Base-by-base conservation (phyloP, 2,888 invertebrate species). In the Oasisia sp. region DNA sequence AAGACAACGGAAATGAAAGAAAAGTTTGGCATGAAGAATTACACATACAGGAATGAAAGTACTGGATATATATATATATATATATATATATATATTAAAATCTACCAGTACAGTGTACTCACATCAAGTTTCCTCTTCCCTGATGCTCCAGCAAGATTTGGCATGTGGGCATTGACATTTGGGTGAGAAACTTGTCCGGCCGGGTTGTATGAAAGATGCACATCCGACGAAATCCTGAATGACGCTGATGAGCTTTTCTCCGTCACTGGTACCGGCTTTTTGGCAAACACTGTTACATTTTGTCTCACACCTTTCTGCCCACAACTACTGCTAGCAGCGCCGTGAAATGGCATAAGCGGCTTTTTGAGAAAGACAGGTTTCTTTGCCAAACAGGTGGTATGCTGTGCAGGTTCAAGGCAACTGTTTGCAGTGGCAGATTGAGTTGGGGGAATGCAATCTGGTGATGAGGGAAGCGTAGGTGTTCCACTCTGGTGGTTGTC, bases 311-410 rank as follows among this genome's bases (percentile, higher is more conserved):
- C 19, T 74, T 74, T 74, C n/a, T 74, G 74, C 74, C 27, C 74
- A 74, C 19, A 74, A 74, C 27, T 9, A 50, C 50, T 50, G 50
- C 12, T 27, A 74, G 74, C 27, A 74, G 74, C 74, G 27, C n/a
- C 27, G 74, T 14, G 19, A 74, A 74, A 74, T n/a, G n/a, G 74
- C n/a, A 27, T 74, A 74, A 27, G 27, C 5, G 74, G 27, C 74
- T 74, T 74, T 74, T 74, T 74, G n/a, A 74, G 74, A 74, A 74
- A 74, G 27, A 74, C 74, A 19, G 74, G 74, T 74, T 74, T 74
- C 74, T 74, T 74, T 74, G 74, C 27, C n/a, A n/a, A 56, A 56
- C 56, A 56, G 56, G 11, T 19, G 11, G 56, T 56, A 9, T 56
- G 56, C 56, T 56, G 11, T 56, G 56, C 27, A n/a, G 74, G 27